Evolutionary conservation across 2,888 invertebrate species (phyloP).

Genomic region (Hoplodrina ambigua): DNA sequence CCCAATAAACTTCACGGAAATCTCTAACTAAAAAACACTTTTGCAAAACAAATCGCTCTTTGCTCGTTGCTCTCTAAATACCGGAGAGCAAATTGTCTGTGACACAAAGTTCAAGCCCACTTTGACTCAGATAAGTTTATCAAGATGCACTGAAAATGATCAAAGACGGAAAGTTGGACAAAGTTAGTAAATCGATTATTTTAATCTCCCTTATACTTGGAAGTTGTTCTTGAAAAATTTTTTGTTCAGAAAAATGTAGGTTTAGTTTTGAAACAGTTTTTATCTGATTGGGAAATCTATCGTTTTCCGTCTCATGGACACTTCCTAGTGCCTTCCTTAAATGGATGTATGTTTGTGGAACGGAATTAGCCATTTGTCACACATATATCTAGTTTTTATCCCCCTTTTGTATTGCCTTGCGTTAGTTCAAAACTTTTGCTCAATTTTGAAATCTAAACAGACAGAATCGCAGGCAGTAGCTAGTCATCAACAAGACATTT

Average conservation of each 20-base stretch:
- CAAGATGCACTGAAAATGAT: conserved; percentile 52
- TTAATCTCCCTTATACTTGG: conserved; percentile 42
- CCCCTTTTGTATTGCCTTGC: too few relatives aligned
- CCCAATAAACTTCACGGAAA: conserved; percentile 1
- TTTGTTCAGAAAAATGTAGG: neutral
- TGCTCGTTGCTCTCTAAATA: conserved; percentile 19
- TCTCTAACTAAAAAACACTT: conserved; percentile 13
- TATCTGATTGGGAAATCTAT: neutral
- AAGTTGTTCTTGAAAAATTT: conserved; percentile 25
- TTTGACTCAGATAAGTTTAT: conserved; percentile 52
- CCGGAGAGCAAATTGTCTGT: conserved; percentile 31
- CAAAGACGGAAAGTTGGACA: conserved; percentile 41
- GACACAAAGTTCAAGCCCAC: conserved; percentile 37
- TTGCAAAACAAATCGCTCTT: neutral
- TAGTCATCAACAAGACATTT: too few relatives aligned
- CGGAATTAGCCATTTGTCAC: too few relatives aligned
- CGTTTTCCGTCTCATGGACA: too few relatives aligned
- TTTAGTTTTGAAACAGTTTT: neutral
- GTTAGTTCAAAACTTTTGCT: too few relatives aligned
- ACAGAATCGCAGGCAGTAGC: too few relatives aligned
- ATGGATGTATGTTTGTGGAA: too few relatives aligned
- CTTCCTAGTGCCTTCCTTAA: too few relatives aligned
- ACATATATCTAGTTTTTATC: too few relatives aligned
- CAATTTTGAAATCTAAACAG: too few relatives aligned
- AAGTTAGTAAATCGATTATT: conserved; percentile 57